Evolutionary conservation across 2,888 invertebrate species (phyloP).

Genomic region (Ophraella communa): DNA sequence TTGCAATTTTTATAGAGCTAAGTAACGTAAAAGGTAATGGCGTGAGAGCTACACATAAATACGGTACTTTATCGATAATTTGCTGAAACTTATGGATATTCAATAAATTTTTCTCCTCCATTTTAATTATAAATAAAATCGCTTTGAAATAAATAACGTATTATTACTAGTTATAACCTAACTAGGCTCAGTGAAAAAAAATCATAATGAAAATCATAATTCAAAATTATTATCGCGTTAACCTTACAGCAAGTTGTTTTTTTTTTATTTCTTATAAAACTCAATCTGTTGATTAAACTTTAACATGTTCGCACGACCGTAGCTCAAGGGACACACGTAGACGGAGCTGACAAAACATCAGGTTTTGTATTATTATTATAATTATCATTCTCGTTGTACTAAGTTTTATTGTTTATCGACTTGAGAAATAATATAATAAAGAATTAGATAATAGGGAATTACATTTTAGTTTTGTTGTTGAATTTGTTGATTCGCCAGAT

Average conservation of each 20-base stretch:
- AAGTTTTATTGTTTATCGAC: too few species aligned
- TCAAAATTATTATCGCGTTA: slow-evolving; percentile 14
- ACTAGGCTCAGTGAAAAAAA: background rate
- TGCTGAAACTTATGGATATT: slow-evolving; percentile 15
- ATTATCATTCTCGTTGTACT: too few species aligned
- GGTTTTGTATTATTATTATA: too few species aligned
- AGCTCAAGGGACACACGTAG: background rate
- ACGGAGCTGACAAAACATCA: too few species aligned
- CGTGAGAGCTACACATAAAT: slow-evolving; percentile 14
- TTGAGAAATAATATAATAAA: too few species aligned
- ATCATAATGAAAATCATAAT: slow-evolving; percentile 3
- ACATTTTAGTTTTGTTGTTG: too few species aligned
- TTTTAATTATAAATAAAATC: slow-evolving; percentile 17
- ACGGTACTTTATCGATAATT: slow-evolving; percentile 8
- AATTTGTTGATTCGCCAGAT: too few species aligned
- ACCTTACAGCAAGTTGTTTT: background rate
- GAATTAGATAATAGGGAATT: too few species aligned
- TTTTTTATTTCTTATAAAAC: background rate
- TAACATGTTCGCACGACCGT: background rate
- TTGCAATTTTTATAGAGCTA: background rate
- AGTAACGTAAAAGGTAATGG: slow-evolving; percentile 7
- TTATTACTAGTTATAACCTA: slow-evolving; percentile 1
- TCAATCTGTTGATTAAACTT: background rate
- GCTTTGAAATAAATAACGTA: slow-evolving; percentile 2
- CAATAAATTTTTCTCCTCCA: slow-evolving; percentile 5